A percentile compares a stretch with the other conserved stretches of the same genome.
Evolutionary conservation across 1,140 invertebrate species (phyloP).

Genomic region (Brachionus calyciflorus): DNA sequence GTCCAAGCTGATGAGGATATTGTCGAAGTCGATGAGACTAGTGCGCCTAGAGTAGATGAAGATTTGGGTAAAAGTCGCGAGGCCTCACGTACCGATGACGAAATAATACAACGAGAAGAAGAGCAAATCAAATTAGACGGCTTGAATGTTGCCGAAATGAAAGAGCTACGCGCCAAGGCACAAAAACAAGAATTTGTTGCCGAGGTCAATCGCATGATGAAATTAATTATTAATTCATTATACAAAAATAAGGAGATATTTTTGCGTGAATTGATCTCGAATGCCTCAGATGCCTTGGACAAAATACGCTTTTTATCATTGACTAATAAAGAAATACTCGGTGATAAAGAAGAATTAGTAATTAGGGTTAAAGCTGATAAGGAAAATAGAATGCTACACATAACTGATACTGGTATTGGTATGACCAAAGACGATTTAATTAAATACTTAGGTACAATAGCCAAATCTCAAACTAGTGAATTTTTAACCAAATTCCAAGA

Average conservation of each 20-base stretch:
- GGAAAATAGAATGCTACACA: constrained; percentile 86
- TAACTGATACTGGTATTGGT: constrained; percentile 93
- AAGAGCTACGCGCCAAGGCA: constrained; percentile 81
- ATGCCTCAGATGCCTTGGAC: constrained; percentile 65
- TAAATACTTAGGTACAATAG: constrained; percentile 96
- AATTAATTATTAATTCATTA: constrained; percentile 95
- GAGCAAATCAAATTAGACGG: constrained; percentile 95
- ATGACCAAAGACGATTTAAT: constrained; percentile 94
- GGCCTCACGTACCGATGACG: constrained; percentile 72
- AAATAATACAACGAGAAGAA: constrained; percentile 72
- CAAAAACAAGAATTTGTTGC: constrained; percentile 89
- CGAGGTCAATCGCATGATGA: constrained; percentile 99
- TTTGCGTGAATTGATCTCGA: constrained; percentile 92
- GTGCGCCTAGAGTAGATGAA: constrained; percentile 64
- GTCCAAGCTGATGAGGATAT: constrained; percentile 46
- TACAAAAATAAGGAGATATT: constrained; percentile 99
- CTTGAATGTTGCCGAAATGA: constrained; percentile 82
- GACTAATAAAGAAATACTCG: constrained; percentile 41
- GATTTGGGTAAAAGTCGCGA: constrained; percentile 76
- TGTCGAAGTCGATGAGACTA: constrained; percentile 50
- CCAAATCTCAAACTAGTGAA: constrained; percentile 97
- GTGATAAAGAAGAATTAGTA: constrained; percentile 31
- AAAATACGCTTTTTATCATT: constrained; percentile 76
- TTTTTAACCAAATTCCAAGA: constrained; percentile 83
- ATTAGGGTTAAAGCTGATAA: constrained; percentile 73